Evolutionary conservation across 2,113 vertebrate species (phyloP), one percentile per base, ranked within the genome.

Genomic region (Labeo catla): DNA sequence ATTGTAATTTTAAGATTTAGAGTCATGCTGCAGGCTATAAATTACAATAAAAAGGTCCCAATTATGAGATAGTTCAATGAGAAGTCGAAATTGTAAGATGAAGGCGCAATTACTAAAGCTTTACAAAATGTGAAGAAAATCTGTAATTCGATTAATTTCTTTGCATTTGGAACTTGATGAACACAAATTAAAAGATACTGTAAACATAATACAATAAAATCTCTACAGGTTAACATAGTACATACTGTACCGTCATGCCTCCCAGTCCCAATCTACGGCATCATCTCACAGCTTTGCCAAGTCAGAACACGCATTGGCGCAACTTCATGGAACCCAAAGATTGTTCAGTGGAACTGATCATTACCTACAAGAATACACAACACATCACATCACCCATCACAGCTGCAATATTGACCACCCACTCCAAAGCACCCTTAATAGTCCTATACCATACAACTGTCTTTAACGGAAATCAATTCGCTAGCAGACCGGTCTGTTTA

Each of bases 391-490:
- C 87, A 84, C 47, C 16, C 87, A 80, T 86, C 50, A 34, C 73
- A 88, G 68, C 76, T 36, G 79, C 39, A 49, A 49, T 88, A 93
- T 91, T 90, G 91, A 93, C 91, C 87, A 79, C 83, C 85, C 36
- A 70, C 83, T 84, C 49, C 65, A 88, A 86, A 85, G 82, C 83
- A 80, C 74, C 77, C 80, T 88, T 90, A 86, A 92, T 85, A 86
- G 88, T 87, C 84, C 76, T 70, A 77, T 63, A 68, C 74, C 72
- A 39, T 76, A 84, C 28, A 2, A n/a, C 85, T 86, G 70, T 87
- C 85, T 87, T 28, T 87, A 79, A 86, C 43, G 79, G 85, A 77
- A 87, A 90, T 93, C 89, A 13, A 93, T 93, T 23, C 28, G 54
- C 86, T 84, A 72, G 79, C 84, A 85, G 84, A 84, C 10, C 49